Evolutionary conservation across 1,140 invertebrate species (phyloP).

Genomic region (Tetragnatha versicolor): DNA sequence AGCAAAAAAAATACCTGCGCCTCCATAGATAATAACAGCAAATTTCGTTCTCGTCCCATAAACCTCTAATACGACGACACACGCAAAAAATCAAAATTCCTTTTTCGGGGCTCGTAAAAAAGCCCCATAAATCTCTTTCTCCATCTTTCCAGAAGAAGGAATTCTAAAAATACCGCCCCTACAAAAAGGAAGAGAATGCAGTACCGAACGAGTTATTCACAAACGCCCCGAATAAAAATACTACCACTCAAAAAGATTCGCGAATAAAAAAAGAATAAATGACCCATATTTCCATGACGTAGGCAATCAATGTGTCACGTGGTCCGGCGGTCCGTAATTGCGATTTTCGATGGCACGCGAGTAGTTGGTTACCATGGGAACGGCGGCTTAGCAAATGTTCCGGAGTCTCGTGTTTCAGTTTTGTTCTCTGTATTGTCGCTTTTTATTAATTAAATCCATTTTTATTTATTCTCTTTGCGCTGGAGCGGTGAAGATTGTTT

Average conservation of each 20-base stretch:
- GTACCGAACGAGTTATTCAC: background rate
- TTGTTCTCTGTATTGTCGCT: background rate
- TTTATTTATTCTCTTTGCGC: background rate
- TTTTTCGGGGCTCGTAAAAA: too few species aligned
- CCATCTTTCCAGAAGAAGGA: too few species aligned
- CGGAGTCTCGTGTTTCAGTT: constrained; percentile 19
- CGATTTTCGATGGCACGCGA: constrained; percentile 46
- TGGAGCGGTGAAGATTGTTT: background rate
- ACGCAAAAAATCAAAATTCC: too few species aligned
- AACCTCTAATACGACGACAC: too few species aligned
- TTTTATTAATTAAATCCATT: constrained; percentile 31
- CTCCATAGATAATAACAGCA: too few species aligned
- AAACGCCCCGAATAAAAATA: background rate
- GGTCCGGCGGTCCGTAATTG: constrained; percentile 25
- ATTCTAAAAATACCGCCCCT: constrained; percentile 20
- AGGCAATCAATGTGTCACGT: constrained; percentile 51
- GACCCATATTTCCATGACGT: constrained; percentile 50
- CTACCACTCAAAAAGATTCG: background rate
- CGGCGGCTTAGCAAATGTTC: constrained; percentile 37
- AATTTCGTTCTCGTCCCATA: too few species aligned
- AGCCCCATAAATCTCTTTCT: too few species aligned
- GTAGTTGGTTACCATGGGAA: constrained; percentile 29
- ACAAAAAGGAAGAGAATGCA: background rate
- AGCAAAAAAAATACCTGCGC: too few species aligned
- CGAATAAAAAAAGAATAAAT: constrained; percentile 17